These are phyloP conservation scores for Crossaster papposus DNA, from an alignment of 53 echinoderm and acorn worm species.

Conservation along the genomic window DNA sequence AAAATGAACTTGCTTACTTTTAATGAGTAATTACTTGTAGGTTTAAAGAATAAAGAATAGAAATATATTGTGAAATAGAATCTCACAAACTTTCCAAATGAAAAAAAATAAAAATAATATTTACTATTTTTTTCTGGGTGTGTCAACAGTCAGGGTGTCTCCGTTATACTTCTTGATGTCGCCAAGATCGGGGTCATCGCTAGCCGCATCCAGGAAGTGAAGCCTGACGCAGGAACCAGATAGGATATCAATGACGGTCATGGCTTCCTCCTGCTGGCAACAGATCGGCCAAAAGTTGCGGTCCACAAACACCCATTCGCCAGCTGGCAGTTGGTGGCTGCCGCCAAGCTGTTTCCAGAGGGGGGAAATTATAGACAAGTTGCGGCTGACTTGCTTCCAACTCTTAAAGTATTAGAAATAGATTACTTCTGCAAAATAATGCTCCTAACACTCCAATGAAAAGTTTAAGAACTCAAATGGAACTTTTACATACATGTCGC, in stretches of 20 bases:
- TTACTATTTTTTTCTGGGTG: constrained; percentile 30
- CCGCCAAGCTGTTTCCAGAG: constrained; percentile 72
- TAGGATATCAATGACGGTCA: constrained; percentile 86
- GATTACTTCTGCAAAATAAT: too few relatives aligned
- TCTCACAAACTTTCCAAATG: background rate
- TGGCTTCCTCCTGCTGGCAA: constrained; percentile 78
- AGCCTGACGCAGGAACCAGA: constrained; percentile 72
- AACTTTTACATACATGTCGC: too few relatives aligned
- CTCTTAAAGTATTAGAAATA: too few relatives aligned
- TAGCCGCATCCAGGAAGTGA: constrained; percentile 50
- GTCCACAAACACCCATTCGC: constrained; percentile 87
- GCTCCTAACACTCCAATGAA: too few relatives aligned
- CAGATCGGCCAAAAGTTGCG: constrained; percentile 93
- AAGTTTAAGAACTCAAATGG: too few relatives aligned
- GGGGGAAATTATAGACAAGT: constrained; percentile 1
- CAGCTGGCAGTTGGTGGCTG: constrained; percentile 55
- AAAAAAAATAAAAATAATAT: background rate
- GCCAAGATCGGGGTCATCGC: constrained; percentile 29
- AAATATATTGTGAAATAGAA: too few relatives aligned
- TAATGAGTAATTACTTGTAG: too few relatives aligned
- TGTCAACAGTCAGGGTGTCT: background rate
- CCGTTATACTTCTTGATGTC: constrained; percentile 2
- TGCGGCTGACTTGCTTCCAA: too few relatives aligned
- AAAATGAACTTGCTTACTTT: too few relatives aligned
- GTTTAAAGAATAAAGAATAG: too few relatives aligned